Conservation (phyloP, 2,888 invertebrate genomes). For the Antheraea yamamai region DNA sequence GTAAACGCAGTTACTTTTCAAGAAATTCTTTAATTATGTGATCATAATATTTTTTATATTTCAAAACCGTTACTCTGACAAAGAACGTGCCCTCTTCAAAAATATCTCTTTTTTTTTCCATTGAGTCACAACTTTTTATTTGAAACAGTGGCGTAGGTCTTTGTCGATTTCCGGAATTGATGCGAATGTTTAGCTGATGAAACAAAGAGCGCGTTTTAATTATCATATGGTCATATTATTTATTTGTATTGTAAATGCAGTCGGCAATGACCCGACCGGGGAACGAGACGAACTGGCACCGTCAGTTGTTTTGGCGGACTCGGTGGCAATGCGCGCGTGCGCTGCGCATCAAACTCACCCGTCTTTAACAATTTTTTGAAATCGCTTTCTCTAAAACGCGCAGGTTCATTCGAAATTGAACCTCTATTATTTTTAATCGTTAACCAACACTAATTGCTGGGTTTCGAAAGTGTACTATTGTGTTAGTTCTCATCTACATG, state of each 20-base stretch:
- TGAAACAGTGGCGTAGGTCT: conserved; percentile 23
- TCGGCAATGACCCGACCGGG: conserved; percentile 62
- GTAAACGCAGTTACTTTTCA: conserved; percentile 12
- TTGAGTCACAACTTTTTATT: conserved; percentile 4
- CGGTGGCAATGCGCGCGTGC: conserved; percentile 64
- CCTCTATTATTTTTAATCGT: conserved; percentile 32
- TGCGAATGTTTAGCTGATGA: conserved; percentile 22
- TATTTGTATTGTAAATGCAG: conserved; percentile 39
- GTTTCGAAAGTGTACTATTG: conserved; percentile 24
- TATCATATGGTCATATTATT: conserved; percentile 30
- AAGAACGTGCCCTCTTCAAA: background rate
- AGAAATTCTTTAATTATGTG: conserved; percentile 6
- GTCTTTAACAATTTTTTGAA: conserved; percentile 37
- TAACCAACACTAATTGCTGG: conserved; percentile 32
- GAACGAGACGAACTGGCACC: conserved; percentile 67
- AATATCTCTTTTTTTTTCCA: background rate
- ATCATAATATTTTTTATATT: background rate
- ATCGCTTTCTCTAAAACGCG: conserved; percentile 38
- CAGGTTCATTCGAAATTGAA: conserved; percentile 35
- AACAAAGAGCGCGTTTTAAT: conserved; percentile 36
- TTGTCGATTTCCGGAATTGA: conserved; percentile 32
- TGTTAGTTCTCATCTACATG: conserved; percentile 15
- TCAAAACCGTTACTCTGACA: conserved; percentile 6
- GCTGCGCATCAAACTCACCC: conserved; percentile 31
- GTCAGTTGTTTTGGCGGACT: conserved; percentile 75